Percentiles rank a stretch among this genome's conserved stretches.
phyloP scores from a whole-genome alignment of 1,140 invertebrate genomes.

The Lucilia sericata region DNA sequence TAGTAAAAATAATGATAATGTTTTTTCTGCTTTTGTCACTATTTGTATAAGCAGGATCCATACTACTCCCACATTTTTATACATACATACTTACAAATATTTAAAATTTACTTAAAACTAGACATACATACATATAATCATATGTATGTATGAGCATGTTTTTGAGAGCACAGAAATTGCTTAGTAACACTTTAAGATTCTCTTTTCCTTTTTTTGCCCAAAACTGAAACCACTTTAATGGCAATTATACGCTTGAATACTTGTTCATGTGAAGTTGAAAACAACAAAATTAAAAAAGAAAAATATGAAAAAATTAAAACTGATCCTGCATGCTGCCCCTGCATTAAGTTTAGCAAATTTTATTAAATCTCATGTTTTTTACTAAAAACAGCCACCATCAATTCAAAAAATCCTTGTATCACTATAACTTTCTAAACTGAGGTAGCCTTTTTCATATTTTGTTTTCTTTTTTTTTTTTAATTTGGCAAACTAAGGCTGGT shows the following conservation, averaged over 20 bases:
- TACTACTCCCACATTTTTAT: too few relatives aligned
- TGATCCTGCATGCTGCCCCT: not conserved
- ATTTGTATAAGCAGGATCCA: too few relatives aligned
- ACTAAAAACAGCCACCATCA: slow-evolving; percentile 15
- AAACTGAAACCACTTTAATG: slow-evolving; percentile 32
- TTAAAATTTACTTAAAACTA: too few relatives aligned
- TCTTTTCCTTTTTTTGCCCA: not conserved
- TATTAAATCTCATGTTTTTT: slow-evolving; percentile 39
- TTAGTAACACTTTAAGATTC: slow-evolving; percentile 14
- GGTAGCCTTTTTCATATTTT: slow-evolving; percentile 3
- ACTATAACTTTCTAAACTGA: slow-evolving; percentile 26
- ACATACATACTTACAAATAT: too few relatives aligned
- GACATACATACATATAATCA: too few relatives aligned
- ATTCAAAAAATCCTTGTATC: slow-evolving; percentile 20
- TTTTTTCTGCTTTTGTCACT: too few relatives aligned
- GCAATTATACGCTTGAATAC: slow-evolving; percentile 39
- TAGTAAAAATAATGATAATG: not conserved
- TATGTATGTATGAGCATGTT: not conserved
- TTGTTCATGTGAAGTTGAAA: slow-evolving; percentile 26
- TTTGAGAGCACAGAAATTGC: not conserved
- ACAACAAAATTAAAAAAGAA: not conserved
- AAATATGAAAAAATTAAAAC: too few relatives aligned
- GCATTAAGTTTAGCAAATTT: slow-evolving; percentile 25
- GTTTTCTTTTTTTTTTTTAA: not conserved
- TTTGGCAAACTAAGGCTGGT: slow-evolving; percentile 15